A percentile compares a stretch with the other conserved stretches of the same genome.
Evolutionary conservation across 2,113 vertebrate genomes (phyloP).

Genomic region (Corythaeola cristata): DNA sequence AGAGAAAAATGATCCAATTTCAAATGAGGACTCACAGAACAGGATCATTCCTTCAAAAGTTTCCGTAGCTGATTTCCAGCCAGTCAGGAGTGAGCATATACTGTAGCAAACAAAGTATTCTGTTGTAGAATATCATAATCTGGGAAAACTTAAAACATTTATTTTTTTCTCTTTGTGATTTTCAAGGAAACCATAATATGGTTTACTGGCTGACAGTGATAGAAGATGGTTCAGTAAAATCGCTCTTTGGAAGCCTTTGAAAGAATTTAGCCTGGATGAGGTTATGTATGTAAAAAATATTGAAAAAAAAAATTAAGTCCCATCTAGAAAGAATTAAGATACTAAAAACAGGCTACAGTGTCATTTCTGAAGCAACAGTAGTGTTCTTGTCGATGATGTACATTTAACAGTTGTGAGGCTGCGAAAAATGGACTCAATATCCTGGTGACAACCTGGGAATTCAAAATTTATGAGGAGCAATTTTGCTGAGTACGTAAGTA

Average conservation of each 20-base stretch:
- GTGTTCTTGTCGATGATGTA: neutral
- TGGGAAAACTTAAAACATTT: neutral
- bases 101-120: neutral
- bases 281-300: neutral
- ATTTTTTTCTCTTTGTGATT: neutral
- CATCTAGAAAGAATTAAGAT: neutral
- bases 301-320: neutral
- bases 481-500: neutral
- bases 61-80: neutral
- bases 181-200: neutral
- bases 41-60: neutral
- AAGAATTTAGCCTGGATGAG: neutral
- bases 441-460: neutral
- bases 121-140: neutral
- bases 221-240: neutral
- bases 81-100: neutral
- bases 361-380: neutral
- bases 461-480: neutral
- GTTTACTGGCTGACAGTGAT: neutral
- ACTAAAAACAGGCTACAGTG: neutral
- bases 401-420: neutral
- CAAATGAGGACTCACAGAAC: neutral
- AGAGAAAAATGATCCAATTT: neutral
- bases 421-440: neutral
- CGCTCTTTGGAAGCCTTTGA: neutral